Base-by-base conservation (phyloP, 1,140 invertebrate species). In the Neodiprion lecontei region DNA sequence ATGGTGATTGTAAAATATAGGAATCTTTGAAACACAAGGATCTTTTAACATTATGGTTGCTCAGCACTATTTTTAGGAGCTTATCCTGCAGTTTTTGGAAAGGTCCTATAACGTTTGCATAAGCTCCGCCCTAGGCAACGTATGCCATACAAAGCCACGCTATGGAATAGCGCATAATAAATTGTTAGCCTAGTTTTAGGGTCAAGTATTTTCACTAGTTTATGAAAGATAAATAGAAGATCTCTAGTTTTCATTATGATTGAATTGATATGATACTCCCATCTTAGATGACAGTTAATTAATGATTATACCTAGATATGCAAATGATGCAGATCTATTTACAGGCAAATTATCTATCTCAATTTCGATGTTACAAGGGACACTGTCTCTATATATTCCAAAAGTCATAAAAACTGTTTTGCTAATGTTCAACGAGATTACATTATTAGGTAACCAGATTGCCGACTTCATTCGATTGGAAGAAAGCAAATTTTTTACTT, bases 341-440 rank as follows among this genome's bases (percentile, higher is more conserved):
- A 61, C 10, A 11, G n/a, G n/a, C n/a, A 11, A 11, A n/a, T 61
- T 61, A n/a, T 61, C n/a, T 61, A 61, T 61, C n/a, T 61, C n/a
- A 61, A 61, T 61, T 61, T 61, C 53, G n/a, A 61, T 11, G n/a
- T 61, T 61, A 11, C 1, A 11, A 11, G 53, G 53, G 10, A 61
- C 53, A 61, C 53, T 61, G n/a, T 61, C n/a, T 11, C 53, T 61
- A 61, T 1, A 61, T 11, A 11, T 61, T 61, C 53, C 53, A n/a
- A 61, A 61, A 61, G n/a, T 61, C n/a, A 61, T 61, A 61, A 11
- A 61, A 61, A 61, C 53, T 61, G 53, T 61, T 61, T 21, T 21
- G 17, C 17, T 21, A 21, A 21, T 21, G 17, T 21, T 21, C 17
- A 21, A 21, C 17, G 17, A 1, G 10, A 61, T 11, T 61, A 11